phyloP scores from a whole-genome alignment of 2,888 invertebrate species.

The Megamerina dolium region DNA sequence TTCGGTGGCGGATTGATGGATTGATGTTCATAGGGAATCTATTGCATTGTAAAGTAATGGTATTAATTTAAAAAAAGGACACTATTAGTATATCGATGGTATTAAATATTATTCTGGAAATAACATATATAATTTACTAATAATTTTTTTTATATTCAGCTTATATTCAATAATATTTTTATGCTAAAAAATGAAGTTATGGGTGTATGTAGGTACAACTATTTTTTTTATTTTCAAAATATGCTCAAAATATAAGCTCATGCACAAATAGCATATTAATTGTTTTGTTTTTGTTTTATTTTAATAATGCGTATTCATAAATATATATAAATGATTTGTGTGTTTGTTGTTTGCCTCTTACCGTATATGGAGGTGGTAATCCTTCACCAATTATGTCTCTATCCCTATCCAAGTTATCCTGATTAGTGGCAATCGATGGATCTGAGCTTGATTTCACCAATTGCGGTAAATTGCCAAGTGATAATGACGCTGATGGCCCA shows the following conservation, averaged over 20 bases:
- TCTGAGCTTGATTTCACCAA: slow-evolving; percentile 83
- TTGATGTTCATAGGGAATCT: slow-evolving; percentile 50
- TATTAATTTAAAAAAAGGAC: not conserved
- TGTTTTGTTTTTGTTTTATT: slow-evolving; percentile 14
- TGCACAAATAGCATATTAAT: slow-evolving; percentile 11
- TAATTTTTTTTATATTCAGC: slow-evolving; percentile 22
- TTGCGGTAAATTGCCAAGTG: slow-evolving; percentile 55
- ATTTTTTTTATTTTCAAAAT: too few relatives aligned
- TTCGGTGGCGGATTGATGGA: slow-evolving; percentile 34
- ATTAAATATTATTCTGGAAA: not conserved
- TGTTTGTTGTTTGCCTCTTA: slow-evolving; percentile 50
- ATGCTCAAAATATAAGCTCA: not conserved
- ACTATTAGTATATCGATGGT: not conserved
- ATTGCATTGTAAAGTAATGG: not conserved
- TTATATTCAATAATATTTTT: slow-evolving; percentile 4
- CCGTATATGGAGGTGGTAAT: slow-evolving; percentile 81
- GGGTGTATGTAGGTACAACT: too few relatives aligned
- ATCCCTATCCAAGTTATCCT: slow-evolving; percentile 71
- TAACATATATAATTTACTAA: not conserved
- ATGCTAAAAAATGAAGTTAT: slow-evolving; percentile 1
- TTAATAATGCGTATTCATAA: too few relatives aligned
- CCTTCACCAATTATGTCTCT: slow-evolving; percentile 57
- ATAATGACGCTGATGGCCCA: slow-evolving; percentile 59
- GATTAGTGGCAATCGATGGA: slow-evolving; percentile 89
- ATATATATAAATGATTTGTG: slow-evolving; percentile 14